Evolutionary conservation across 1,140 invertebrate species (phyloP).

Genomic region (Odontomachus brunneus): DNA sequence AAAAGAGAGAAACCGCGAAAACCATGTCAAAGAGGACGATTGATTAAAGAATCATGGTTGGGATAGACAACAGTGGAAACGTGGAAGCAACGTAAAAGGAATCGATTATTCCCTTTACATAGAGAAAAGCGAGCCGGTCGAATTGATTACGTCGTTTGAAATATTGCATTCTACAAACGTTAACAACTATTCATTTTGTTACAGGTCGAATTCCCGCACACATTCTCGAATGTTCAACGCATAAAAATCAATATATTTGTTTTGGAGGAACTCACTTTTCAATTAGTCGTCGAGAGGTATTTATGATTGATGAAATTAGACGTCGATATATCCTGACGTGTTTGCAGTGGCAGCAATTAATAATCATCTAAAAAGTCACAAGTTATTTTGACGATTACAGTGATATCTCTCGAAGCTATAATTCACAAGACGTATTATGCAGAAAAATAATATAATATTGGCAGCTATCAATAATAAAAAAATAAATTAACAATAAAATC

Average conservation of each 20-base stretch:
- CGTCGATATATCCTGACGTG: background rate
- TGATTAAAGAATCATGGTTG: background rate
- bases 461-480: background rate
- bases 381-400: background rate
- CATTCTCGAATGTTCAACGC: background rate
- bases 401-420: background rate
- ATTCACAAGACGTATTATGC: background rate
- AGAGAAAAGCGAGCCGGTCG: background rate
- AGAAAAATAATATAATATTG: background rate
- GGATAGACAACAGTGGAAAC: background rate
- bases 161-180: background rate
- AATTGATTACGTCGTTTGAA: background rate
- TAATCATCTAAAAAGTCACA: background rate
- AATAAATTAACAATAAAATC: background rate
- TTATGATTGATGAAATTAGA: constrained; percentile 25
- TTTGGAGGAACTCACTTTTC: background rate
- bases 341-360: background rate
- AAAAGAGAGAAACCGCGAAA: background rate
- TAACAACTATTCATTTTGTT: background rate
- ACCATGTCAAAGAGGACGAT: background rate
- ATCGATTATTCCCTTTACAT: constrained; percentile 7
- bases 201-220: background rate
- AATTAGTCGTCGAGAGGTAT: background rate
- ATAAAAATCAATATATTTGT: background rate
- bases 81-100: background rate